A percentile compares a stretch with the other conserved stretches of the same genome.
Evolutionary conservation across 2,797 vertebrate genomes (phyloP).

Genomic region (Spizella passerina): DNA sequence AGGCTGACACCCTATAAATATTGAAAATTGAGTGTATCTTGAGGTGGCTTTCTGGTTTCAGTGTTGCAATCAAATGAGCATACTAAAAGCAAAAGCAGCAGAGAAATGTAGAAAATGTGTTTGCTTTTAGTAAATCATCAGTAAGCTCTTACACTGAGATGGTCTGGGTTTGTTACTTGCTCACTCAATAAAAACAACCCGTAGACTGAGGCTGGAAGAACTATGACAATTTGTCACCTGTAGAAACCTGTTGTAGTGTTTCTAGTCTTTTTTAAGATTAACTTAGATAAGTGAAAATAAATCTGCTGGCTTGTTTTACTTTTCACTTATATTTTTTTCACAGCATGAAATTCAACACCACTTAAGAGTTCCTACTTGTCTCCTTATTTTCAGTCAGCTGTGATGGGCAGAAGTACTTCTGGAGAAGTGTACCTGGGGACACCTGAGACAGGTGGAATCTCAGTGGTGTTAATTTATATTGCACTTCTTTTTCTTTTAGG

Average conservation of each 20-base stretch:
- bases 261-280: background rate
- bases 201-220: background rate
- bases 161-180: background rate
- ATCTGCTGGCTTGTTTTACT: background rate
- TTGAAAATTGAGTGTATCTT: background rate
- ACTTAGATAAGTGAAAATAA: background rate
- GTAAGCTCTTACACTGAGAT: background rate
- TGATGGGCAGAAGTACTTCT: background rate
- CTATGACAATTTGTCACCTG: background rate
- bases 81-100: background rate
- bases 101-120: slow-evolving; percentile 11
- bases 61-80: background rate
- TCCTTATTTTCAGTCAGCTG: background rate
- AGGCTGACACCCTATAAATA: background rate
- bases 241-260: background rate
- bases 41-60: background rate
- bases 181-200: background rate
- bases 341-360: background rate
- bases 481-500: background rate
- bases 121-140: slow-evolving; percentile 37
- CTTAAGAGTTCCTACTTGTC: background rate
- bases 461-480: background rate
- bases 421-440: background rate
- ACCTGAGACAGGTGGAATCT: background rate
- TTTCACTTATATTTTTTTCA: background rate